Conservation (phyloP, 2,888 invertebrate species). For the Tipula unca region DNA sequence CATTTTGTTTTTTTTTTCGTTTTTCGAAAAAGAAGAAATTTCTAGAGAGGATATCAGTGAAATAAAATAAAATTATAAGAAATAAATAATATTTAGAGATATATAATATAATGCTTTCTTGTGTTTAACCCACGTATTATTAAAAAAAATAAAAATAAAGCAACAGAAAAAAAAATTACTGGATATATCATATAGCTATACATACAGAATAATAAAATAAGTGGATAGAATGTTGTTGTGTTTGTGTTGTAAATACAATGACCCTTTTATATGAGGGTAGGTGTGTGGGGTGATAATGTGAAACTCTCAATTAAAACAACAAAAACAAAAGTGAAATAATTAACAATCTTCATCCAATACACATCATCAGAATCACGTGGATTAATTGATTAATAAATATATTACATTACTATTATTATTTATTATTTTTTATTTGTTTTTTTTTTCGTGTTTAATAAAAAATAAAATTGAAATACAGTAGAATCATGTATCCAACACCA, state of each 20-base stretch:
- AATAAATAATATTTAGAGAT: conserved; percentile 16
- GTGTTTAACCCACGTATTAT: conserved; percentile 18
- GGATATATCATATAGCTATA: background rate
- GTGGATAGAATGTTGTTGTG: background rate
- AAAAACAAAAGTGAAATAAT: conserved; percentile 9
- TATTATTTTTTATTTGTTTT: background rate
- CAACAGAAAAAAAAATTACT: background rate
- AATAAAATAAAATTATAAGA: background rate
- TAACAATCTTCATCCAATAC: background rate
- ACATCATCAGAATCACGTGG: background rate
- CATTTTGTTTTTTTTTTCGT: conserved; percentile 15
- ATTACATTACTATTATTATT: background rate
- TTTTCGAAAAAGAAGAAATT: conserved; percentile 16
- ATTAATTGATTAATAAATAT: background rate
- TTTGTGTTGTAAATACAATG: conserved; percentile 9
- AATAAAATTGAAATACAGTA: background rate
- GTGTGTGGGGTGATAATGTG: conserved; percentile 10
- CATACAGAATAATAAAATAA: background rate
- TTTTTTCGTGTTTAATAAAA: background rate
- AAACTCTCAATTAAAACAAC: background rate
- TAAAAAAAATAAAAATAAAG: conserved; percentile 4
- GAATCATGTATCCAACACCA: conserved; percentile 18
- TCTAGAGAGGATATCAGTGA: conserved; percentile 19
- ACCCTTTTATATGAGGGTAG: conserved; percentile 8
- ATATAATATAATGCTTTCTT: background rate